Evolutionary conservation across 2,113 vertebrate species (phyloP), one percentile per base, ranked within the genome.

Genomic region (Anarhynchus alexandrinus): DNA sequence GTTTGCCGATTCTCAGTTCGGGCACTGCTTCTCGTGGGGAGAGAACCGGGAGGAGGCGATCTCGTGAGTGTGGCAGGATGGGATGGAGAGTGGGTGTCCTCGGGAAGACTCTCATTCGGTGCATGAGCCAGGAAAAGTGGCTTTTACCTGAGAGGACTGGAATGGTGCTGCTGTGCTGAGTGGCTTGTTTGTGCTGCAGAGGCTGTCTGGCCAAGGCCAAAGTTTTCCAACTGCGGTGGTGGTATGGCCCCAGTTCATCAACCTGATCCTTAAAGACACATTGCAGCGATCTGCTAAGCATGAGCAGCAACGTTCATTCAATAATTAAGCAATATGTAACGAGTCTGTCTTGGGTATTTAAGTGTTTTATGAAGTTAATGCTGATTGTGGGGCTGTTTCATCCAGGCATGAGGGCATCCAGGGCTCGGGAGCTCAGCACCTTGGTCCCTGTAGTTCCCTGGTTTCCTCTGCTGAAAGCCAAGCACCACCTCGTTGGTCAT

Each of bases 1-100:
- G 62, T 99, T 99, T 52, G 98, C 99, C 0, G 99, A 99, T 94
- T 99, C 99, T 34, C 99, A 99, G 98, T 99, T 99, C 25, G 99
- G 99, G 16, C 99, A 99, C 97, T 99, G 99, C 97, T 99, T 99
- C 98, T 99, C 99, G 2, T 99, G 99, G 99, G 99, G 99, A 51
- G 99, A 99, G 97, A 99, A 99, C 96, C 98, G 99, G 2, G 99
- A 99, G 94, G 99, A 99, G 94, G 99, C 99, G 88, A 99, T 99
- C 96, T 99, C 99, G 99, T 99, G 95, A 99, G 99, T 98, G 76
- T 34, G 77, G 30, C 0, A 0, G 72, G 62, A 15, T 1, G 4
- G 55, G 15, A 1, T 6, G 42, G 76, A 10, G 52, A 9, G 21
- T 0, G 1, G 36, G 18, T 45, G 32, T 40, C 47, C 72, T 58